These are phyloP conservation scores for Dexiosoma caninum DNA, from an alignment of 2,888 invertebrate genomes.

Conservation along the genomic window DNA sequence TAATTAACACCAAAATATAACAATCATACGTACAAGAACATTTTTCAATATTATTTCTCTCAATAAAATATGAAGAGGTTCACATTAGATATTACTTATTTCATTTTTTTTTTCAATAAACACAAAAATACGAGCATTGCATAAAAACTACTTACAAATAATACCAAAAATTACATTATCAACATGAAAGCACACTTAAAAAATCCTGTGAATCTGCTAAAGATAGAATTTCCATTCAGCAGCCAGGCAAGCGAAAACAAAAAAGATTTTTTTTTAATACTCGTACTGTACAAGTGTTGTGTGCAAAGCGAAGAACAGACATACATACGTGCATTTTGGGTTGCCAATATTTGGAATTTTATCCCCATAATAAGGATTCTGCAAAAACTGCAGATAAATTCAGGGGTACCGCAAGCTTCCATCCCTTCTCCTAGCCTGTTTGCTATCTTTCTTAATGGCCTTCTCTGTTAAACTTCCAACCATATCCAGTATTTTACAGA, in stretches of 20 bases:
- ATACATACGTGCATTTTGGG: not conserved
- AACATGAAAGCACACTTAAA: constrained; percentile 8
- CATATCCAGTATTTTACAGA: too few relatives aligned
- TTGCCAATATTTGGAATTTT: too few relatives aligned
- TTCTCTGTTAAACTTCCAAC: too few relatives aligned
- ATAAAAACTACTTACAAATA: constrained; percentile 18
- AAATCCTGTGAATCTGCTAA: not conserved
- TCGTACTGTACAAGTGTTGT: not conserved
- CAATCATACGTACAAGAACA: constrained; percentile 5
- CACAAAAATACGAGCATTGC: not conserved
- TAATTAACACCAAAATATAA: not conserved
- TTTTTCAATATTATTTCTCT: too few relatives aligned
- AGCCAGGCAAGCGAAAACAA: not conserved
- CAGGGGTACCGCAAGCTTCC: too few relatives aligned
- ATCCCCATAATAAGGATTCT: too few relatives aligned
- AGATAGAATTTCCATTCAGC: not conserved
- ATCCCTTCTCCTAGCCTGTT: too few relatives aligned
- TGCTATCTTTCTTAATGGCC: too few relatives aligned
- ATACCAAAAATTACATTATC: constrained; percentile 49
- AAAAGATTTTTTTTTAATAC: not conserved
- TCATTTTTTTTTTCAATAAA: constrained; percentile 1
- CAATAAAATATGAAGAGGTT: not conserved
- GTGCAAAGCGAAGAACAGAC: not conserved
- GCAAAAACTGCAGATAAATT: too few relatives aligned
- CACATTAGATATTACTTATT: constrained; percentile 13